These are phyloP conservation scores for Ectemnius continuus DNA, from an alignment of 2,888 invertebrate genomes.

Conservation along the genomic window DNA sequence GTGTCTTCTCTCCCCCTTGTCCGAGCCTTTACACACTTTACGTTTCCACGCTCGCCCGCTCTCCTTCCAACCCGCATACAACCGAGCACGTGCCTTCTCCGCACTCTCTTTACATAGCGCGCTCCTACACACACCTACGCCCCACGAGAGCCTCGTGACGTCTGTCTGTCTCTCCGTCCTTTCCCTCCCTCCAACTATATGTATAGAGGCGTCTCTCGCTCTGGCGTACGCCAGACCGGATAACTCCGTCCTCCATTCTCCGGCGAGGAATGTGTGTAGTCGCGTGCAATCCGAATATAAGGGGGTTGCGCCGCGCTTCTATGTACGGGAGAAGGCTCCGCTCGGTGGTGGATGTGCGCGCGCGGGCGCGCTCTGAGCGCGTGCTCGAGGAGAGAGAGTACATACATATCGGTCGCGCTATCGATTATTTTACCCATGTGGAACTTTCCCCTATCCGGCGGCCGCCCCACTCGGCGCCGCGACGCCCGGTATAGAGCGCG, in stretches of 20 bases:
- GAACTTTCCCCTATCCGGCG: conserved; percentile 72
- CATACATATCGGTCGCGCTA: conserved; percentile 76
- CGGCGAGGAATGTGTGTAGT: conserved; percentile 25
- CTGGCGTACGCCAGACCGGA: too few relatives aligned
- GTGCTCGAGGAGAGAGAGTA: conserved; percentile 44
- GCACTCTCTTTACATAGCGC: background rate
- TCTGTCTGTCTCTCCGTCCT: conserved; percentile 1
- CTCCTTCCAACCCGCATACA: background rate
- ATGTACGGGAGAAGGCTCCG: conserved; percentile 7
- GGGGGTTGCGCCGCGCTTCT: background rate
- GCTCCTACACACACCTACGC: conserved; percentile 12
- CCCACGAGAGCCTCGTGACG: background rate
- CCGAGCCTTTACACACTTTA: conserved; percentile 20
- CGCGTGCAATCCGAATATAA: conserved; percentile 16
- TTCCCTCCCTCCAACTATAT: background rate
- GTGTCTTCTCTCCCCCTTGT: conserved; percentile 10
- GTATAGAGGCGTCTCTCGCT: background rate
- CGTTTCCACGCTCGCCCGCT: conserved; percentile 12
- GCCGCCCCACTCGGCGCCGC: conserved; percentile 69
- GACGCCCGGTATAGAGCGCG: conserved; percentile 75
- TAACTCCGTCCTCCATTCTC: background rate
- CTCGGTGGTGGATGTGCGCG: conserved; percentile 33
- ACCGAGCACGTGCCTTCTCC: background rate
- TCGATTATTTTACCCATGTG: conserved; percentile 77
- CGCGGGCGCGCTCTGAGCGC: conserved; percentile 29